A percentile compares a stretch with the other conserved stretches of the same genome.
Evolutionary conservation across 2,888 invertebrate species (phyloP).

Genomic region (Coronaproctus castanopsis): DNA sequence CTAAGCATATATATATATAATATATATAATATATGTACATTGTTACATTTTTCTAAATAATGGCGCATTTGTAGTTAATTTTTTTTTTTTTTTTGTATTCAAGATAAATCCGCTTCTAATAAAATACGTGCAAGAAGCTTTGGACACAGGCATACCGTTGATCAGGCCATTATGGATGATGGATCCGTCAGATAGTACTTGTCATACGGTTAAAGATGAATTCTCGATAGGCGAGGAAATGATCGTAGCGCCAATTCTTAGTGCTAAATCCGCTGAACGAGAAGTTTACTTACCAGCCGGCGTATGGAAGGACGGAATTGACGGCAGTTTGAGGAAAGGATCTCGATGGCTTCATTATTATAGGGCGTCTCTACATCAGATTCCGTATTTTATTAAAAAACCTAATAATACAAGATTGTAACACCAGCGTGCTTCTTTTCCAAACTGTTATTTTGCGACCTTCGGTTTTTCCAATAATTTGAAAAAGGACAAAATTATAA

Average conservation of each 20-base stretch:
- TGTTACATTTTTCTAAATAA: too few relatives aligned
- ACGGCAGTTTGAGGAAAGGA: slow-evolving; percentile 64
- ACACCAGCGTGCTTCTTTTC: too few relatives aligned
- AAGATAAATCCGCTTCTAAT: slow-evolving; percentile 54
- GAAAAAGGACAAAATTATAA: too few relatives aligned
- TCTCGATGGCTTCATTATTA: slow-evolving; percentile 81
- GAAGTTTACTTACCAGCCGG: slow-evolving; percentile 79
- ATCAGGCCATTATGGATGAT: slow-evolving; percentile 80
- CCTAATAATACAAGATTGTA: slow-evolving; percentile 64
- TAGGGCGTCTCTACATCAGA: slow-evolving; percentile 51
- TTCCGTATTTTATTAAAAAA: slow-evolving; percentile 66
- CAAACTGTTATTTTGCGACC: too few relatives aligned
- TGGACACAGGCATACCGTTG: slow-evolving; percentile 62
- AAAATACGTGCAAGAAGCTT: slow-evolving; percentile 53
- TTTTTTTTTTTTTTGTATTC: slow-evolving; percentile 7
- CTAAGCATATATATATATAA: too few relatives aligned
- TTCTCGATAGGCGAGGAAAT: slow-evolving; percentile 77
- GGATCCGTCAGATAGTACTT: slow-evolving; percentile 55
- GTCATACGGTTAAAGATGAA: slow-evolving; percentile 57
- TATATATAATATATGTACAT: too few relatives aligned
- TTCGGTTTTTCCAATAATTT: too few relatives aligned
- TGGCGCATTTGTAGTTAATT: background rate
- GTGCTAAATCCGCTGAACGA: slow-evolving; percentile 43
- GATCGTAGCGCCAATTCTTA: slow-evolving; percentile 70
- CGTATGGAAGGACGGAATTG: slow-evolving; percentile 79